Conservation (phyloP, 2,888 invertebrate species). For the Autographa gamma region DNA sequence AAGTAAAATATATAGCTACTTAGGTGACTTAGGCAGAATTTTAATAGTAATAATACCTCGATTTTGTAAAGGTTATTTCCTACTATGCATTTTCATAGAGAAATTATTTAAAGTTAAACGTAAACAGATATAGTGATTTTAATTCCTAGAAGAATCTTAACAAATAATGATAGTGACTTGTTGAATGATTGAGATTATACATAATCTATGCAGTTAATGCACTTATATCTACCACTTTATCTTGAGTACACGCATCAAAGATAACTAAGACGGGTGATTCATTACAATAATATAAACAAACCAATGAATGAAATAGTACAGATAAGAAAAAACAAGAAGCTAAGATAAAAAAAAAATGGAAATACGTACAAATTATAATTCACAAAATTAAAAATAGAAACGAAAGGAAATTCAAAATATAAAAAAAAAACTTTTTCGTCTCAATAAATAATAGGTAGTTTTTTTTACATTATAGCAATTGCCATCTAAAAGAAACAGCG, state of each 20-base stretch:
- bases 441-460: too few species aligned
- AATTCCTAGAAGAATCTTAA: not conserved
- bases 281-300: conserved; percentile 30
- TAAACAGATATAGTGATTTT: not conserved
- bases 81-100: not conserved
- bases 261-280: conserved; percentile 42
- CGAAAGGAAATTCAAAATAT: too few species aligned
- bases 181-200: conserved; percentile 20
- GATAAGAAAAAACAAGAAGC: not conserved
- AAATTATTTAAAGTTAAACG: not conserved
- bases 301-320: too few species aligned
- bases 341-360: too few species aligned
- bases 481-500: conserved; percentile 15
- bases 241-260: conserved; percentile 30
- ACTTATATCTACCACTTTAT: conserved; percentile 23
- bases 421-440: too few species aligned
- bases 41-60: too few species aligned
- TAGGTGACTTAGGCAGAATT: too few species aligned
- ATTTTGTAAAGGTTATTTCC: too few species aligned
- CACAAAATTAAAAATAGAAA: too few species aligned
- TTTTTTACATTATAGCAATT: not conserved
- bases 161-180: not conserved
- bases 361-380: too few species aligned
- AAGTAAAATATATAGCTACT: too few species aligned
- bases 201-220: conserved; percentile 34